Evolutionary conservation across 92 coral and sea anemone species (phyloP).

Genomic region (Ricordea florida): DNA sequence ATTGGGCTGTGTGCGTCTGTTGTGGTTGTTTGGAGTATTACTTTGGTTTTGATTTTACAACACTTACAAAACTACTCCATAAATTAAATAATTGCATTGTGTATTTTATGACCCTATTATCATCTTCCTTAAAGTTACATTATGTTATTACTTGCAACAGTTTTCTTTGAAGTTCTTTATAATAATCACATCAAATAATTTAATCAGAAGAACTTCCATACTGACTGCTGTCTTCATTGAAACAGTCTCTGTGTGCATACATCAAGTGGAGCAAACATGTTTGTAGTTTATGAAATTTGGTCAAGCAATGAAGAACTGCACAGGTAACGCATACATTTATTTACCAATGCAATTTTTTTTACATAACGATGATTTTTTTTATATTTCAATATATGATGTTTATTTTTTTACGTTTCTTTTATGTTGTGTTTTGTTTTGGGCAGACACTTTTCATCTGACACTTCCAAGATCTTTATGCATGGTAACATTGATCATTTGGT

Average conservation of each 20-base stretch:
- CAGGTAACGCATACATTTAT: conserved; percentile 38
- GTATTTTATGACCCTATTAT: too few relatives aligned
- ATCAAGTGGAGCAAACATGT: conserved; percentile 59
- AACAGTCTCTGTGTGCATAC: conserved; percentile 75
- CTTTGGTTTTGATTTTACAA: too few relatives aligned
- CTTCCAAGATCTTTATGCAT: conserved; percentile 84
- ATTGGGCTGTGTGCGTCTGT: too few relatives aligned
- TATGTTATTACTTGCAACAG: too few relatives aligned
- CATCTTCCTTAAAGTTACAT: too few relatives aligned
- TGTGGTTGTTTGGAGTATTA: too few relatives aligned
- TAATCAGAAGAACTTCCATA: not conserved
- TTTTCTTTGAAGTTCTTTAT: too few relatives aligned
- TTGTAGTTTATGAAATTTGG: conserved; percentile 90
- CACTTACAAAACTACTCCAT: too few relatives aligned
- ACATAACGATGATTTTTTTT: not conserved
- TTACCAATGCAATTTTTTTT: not conserved
- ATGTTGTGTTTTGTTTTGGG: not conserved
- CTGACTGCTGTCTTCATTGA: too few relatives aligned
- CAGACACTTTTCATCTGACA: conserved; percentile 75
- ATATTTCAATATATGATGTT: not conserved
- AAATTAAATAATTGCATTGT: too few relatives aligned
- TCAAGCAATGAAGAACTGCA: conserved; percentile 73
- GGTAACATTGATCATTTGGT: conserved; percentile 79
- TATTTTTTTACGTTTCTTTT: not conserved
- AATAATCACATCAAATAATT: not conserved